phyloP scores from a whole-genome alignment of 30 jellyfish, hydroid and myxozoan genomes.

The Aurelia sp. region DNA sequence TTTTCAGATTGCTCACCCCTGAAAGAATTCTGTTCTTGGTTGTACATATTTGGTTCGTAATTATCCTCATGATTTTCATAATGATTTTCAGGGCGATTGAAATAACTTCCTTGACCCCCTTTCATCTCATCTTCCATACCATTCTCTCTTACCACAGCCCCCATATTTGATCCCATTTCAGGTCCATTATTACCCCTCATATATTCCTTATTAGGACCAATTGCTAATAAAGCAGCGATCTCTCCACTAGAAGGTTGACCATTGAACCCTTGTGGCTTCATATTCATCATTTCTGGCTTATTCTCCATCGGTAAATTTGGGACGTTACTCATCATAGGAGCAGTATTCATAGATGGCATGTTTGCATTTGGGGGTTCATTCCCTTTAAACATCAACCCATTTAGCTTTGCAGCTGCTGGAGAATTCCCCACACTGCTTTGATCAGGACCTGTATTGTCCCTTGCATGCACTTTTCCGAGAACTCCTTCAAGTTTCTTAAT shows the following conservation, averaged over 20 bases:
- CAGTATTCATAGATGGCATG: background rate
- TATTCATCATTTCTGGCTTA: background rate
- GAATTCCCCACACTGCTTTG: background rate
- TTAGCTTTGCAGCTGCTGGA: slow-evolving; percentile 24
- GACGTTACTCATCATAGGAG: background rate
- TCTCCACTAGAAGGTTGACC: slow-evolving; percentile 60
- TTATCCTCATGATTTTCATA: slow-evolving; percentile 14
- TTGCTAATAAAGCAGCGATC: slow-evolving; percentile 60
- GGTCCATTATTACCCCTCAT: slow-evolving; percentile 7
- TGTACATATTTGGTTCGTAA: slow-evolving; percentile 24
- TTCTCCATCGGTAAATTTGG: background rate
- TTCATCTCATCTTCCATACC: slow-evolving; percentile 30
- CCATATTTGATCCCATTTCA: slow-evolving; percentile 11
- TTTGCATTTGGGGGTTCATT: background rate
- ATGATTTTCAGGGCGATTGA: slow-evolving; percentile 31
- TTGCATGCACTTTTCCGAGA: slow-evolving; percentile 52
- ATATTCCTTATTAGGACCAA: slow-evolving; percentile 55
- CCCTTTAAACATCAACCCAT: slow-evolving; percentile 28
- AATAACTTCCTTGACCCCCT: background rate
- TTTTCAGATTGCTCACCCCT: slow-evolving; percentile 7
- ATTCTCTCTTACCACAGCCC: slow-evolving; percentile 5
- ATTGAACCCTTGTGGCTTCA: background rate
- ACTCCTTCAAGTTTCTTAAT: slow-evolving; percentile 76
- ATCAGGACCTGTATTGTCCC: slow-evolving; percentile 31
- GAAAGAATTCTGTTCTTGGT: slow-evolving; percentile 43